phyloP scores from a whole-genome alignment of 2,888 invertebrate species.

The Thecophora atra region DNA sequence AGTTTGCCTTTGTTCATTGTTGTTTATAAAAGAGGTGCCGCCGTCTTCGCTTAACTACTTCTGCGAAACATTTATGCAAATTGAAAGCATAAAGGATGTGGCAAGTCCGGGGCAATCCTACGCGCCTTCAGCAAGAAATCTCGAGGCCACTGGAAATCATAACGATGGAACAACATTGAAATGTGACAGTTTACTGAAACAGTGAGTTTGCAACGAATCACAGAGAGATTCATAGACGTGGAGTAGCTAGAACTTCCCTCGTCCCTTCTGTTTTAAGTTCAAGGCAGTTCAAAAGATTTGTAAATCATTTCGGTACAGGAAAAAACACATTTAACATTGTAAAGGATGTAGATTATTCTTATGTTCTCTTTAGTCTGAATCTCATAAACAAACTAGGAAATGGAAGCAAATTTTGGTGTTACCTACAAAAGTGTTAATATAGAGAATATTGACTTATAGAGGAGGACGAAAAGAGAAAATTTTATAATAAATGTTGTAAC shows the following conservation, averaged over 20 bases:
- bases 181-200: not conserved
- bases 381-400: too few relatives aligned
- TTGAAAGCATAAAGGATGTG: constrained; percentile 31
- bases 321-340: too few relatives aligned
- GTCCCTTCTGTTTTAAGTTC: too few relatives aligned
- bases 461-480: too few relatives aligned
- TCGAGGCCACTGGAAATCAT: constrained; percentile 22
- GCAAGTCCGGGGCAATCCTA: constrained; percentile 18
- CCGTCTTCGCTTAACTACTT: constrained; percentile 42
- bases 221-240: not conserved
- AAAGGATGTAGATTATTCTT: too few relatives aligned
- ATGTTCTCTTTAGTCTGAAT: too few relatives aligned
- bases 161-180: not conserved
- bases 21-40: not conserved
- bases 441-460: too few relatives aligned
- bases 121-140: not conserved
- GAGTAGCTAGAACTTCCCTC: too few relatives aligned
- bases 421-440: too few relatives aligned
- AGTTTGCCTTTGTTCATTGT: constrained; percentile 42
- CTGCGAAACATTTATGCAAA: constrained; percentile 45
- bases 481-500: too few relatives aligned
- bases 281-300: too few relatives aligned
- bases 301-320: too few relatives aligned
- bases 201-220: not conserved
- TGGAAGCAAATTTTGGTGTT: not conserved